Conservation (phyloP, 2,113 vertebrate genomes). For the Sinocyclocheilus rhinocerous region DNA sequence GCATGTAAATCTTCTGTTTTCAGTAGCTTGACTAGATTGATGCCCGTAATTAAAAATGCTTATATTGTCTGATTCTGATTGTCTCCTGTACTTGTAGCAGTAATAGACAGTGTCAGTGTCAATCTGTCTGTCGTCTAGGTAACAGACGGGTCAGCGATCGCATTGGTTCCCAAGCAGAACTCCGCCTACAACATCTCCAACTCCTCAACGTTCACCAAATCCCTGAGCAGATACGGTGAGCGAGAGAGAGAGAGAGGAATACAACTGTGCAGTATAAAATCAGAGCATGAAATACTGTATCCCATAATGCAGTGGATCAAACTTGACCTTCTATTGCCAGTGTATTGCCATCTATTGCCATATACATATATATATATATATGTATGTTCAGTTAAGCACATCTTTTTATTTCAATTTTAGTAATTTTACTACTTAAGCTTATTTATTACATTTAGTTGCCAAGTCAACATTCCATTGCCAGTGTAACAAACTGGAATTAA, state of each 20-base stretch:
- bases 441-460: neutral
- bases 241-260: slow-evolving; percentile 14
- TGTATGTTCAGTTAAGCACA: too few relatives aligned
- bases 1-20: neutral
- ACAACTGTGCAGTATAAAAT: neutral
- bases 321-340: neutral
- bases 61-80: neutral
- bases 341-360: neutral
- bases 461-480: neutral
- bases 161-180: slow-evolving; percentile 97
- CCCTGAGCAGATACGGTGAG: slow-evolving; percentile 98
- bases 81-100: neutral
- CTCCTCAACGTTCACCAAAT: slow-evolving; percentile 98
- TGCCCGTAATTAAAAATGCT: neutral
- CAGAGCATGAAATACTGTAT: neutral
- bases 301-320: neutral
- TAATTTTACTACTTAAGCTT: neutral
- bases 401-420: neutral
- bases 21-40: neutral
- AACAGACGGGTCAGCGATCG: slow-evolving; percentile 92
- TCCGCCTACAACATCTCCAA: slow-evolving; percentile 99
- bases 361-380: neutral
- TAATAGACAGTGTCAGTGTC: neutral
- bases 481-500: neutral
- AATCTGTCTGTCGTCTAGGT: slow-evolving; percentile 75